Evolutionary conservation across 2,797 vertebrate genomes (phyloP).

Genomic region (Sphenodon punctatus): DNA sequence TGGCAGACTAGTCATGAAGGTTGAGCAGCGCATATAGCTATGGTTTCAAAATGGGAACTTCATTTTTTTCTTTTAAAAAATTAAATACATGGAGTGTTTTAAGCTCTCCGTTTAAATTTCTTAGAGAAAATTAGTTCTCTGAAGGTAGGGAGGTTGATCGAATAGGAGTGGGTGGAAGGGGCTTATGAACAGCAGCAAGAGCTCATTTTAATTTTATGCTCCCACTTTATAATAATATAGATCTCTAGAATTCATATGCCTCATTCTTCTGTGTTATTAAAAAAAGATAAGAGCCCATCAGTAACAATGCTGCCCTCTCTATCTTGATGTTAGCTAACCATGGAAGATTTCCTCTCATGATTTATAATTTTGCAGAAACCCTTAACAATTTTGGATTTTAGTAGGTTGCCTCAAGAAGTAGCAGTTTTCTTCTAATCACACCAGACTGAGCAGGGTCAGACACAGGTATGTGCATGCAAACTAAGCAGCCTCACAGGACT

Average conservation of each 20-base stretch:
- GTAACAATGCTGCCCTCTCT: not conserved
- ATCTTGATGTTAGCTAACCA: not conserved
- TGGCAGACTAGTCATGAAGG: conserved; percentile 14
- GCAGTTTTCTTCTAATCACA: too few relatives aligned
- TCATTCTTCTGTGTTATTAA: not conserved
- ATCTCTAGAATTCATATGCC: not conserved
- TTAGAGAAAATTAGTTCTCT: not conserved
- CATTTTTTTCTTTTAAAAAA: not conserved
- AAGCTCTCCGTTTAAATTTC: conserved; percentile 21
- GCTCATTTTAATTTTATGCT: conserved; percentile 14
- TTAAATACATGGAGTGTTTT: conserved; percentile 7
- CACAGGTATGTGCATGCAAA: too few relatives aligned
- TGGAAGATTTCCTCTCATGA: not conserved
- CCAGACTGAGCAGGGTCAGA: too few relatives aligned
- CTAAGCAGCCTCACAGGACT: too few relatives aligned
- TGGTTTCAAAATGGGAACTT: conserved; percentile 20
- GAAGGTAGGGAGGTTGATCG: not conserved
- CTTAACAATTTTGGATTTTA: too few relatives aligned
- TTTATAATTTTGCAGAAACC: not conserved
- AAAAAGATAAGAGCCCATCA: not conserved
- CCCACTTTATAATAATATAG: conserved; percentile 2
- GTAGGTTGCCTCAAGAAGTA: too few relatives aligned
- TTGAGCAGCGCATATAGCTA: conserved; percentile 14
- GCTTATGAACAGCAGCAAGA: not conserved
- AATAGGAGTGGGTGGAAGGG: not conserved